Percentiles rank a stretch among this genome's conserved stretches.
These are phyloP conservation scores for Odocoileus virginianus DNA, from an alignment of 2,113 vertebrate genomes.

Conservation along the genomic window DNA sequence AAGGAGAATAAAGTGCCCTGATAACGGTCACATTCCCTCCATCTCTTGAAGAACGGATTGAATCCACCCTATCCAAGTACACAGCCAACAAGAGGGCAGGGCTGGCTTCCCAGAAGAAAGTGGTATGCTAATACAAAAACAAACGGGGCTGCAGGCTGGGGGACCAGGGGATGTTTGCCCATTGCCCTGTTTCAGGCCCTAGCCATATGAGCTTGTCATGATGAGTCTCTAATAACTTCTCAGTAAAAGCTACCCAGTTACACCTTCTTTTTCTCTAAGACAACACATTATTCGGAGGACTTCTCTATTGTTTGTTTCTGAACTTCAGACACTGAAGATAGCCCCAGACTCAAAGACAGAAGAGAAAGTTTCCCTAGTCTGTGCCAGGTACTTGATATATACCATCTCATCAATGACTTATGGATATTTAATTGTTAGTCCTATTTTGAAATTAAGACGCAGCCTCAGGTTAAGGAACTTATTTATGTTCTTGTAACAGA, in stretches of 20 bases:
- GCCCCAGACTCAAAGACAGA: background rate
- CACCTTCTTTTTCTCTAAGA: background rate
- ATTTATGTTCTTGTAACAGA: background rate
- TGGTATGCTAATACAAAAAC: background rate
- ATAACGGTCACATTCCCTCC: background rate
- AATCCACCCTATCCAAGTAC: background rate
- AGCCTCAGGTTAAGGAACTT: background rate
- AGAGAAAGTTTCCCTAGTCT: background rate
- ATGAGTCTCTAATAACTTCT: background rate
- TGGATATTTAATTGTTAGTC: background rate
- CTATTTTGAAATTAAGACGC: background rate
- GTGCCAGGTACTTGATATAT: background rate
- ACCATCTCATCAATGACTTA: background rate
- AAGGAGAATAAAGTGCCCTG: background rate
- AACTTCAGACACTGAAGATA: background rate
- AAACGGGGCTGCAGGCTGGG: background rate
- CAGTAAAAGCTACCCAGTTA: background rate
- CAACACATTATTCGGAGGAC: background rate
- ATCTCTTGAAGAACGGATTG: background rate
- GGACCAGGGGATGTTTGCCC: background rate
- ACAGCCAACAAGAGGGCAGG: background rate
- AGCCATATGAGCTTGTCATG: background rate
- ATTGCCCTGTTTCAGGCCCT: background rate
- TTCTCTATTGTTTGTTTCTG: background rate
- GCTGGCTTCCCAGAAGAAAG: background rate